phyloP scores from a whole-genome alignment of 2,888 invertebrate genomes.

The Leptinotarsa tumamoca region DNA sequence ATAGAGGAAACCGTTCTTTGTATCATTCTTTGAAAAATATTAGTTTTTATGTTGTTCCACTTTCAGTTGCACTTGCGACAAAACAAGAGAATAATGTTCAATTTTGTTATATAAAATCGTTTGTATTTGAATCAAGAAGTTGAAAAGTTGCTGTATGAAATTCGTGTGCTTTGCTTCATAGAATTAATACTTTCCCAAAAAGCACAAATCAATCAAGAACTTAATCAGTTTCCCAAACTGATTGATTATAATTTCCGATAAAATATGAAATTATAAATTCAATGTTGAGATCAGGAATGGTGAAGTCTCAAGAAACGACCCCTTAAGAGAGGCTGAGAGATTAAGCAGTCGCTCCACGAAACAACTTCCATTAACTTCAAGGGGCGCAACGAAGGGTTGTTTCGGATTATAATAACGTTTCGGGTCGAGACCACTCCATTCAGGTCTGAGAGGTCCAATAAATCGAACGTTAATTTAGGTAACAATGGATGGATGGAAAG shows the following conservation, averaged over 20 bases:
- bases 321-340: background rate
- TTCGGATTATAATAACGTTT: conserved; percentile 7
- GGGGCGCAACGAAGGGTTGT: background rate
- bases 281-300: background rate
- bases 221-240: background rate
- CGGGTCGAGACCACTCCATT: background rate
- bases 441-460: background rate
- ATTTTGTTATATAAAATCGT: no score
- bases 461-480: conserved; percentile 1
- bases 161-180: no score
- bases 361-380: conserved; percentile 11
- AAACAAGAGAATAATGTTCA: no score
- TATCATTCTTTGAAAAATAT: no score
- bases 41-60: no score
- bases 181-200: background rate
- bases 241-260: background rate
- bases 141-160: no score
- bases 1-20: no score
- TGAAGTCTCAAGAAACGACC: background rate
- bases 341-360: background rate
- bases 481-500: conserved; percentile 1
- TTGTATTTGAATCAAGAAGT: no score
- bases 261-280: background rate
- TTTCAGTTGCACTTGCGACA: no score
- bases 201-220: background rate